phyloP scores from a whole-genome alignment of 2,888 invertebrate genomes.

The Cotesia congregata region DNA sequence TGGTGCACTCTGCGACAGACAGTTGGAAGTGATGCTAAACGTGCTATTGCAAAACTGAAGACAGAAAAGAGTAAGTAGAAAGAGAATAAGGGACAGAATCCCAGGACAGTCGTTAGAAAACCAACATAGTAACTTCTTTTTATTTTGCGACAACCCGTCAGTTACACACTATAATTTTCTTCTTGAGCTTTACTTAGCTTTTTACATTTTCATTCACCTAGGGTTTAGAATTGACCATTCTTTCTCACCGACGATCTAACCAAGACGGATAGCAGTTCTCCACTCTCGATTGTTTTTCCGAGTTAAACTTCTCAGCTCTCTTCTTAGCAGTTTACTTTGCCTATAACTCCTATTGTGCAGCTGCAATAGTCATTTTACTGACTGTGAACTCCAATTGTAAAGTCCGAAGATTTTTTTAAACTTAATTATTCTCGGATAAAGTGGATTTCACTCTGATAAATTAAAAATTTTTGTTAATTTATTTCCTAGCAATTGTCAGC shows the following conservation, averaged over 20 bases:
- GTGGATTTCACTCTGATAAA: too few species aligned
- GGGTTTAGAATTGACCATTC: constrained; percentile 13
- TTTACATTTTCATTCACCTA: constrained; percentile 16
- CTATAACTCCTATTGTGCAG: too few species aligned
- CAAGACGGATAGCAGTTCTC: constrained; percentile 18
- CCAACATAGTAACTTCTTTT: constrained; percentile 46
- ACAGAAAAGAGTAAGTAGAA: constrained; percentile 16
- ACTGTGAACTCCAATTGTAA: too few species aligned
- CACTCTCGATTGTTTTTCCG: constrained; percentile 11
- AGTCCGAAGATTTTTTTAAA: too few species aligned
- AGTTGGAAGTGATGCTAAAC: constrained; percentile 59
- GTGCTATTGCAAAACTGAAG: constrained; percentile 46
- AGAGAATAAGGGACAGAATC: constrained; percentile 22
- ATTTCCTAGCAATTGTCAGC: too few species aligned
- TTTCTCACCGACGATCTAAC: constrained; percentile 12
- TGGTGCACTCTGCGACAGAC: constrained; percentile 51
- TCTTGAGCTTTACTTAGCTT: constrained; percentile 30
- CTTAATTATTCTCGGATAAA: too few species aligned
- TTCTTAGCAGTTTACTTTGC: neutral
- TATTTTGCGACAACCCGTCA: constrained; percentile 51
- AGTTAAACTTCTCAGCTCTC: constrained; percentile 18
- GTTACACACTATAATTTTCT: constrained; percentile 56
- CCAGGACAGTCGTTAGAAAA: constrained; percentile 45
- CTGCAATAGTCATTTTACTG: too few species aligned
- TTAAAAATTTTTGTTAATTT: too few species aligned